Conservation (phyloP, 2,113 vertebrate species). For the Hoplias malabaricus region DNA sequence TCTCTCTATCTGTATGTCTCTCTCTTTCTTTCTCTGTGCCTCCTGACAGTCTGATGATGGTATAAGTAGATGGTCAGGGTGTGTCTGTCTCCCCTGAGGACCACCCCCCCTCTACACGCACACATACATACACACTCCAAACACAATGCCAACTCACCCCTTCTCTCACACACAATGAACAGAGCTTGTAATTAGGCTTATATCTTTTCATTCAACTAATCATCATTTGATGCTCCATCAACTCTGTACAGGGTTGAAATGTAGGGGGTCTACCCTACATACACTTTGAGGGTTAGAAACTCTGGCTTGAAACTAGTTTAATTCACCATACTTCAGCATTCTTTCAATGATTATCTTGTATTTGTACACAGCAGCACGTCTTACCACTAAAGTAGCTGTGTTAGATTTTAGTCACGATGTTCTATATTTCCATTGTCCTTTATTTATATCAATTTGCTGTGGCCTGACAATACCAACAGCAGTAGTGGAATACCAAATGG, state of each 20-base stretch:
- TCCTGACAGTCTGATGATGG: constrained; percentile 48
- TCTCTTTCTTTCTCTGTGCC: neutral
- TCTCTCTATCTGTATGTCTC: neutral
- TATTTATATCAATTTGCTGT: constrained; percentile 40
- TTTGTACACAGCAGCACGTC: neutral
- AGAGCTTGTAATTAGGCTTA: constrained; percentile 64
- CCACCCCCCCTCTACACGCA: too few relatives aligned
- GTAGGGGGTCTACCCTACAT: constrained; percentile 9
- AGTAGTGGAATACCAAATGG: constrained; percentile 29
- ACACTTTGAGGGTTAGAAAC: constrained; percentile 22
- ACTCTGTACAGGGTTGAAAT: constrained; percentile 40
- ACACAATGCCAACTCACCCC: constrained; percentile 52
- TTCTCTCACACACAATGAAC: constrained; percentile 46
- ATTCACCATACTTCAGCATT: neutral
- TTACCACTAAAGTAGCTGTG: neutral
- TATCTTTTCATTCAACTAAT: constrained; percentile 68
- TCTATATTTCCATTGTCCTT: constrained; percentile 37
- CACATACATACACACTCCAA: too few relatives aligned
- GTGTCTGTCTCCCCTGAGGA: constrained; percentile 33
- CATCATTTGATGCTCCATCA: constrained; percentile 69
- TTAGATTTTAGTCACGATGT: constrained; percentile 31
- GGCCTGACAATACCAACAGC: constrained; percentile 25
- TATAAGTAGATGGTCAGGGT: constrained; percentile 46
- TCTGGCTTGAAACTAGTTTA: too few relatives aligned
- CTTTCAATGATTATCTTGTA: neutral